Percentiles rank a stretch among this genome's conserved stretches.
Evolutionary conservation across 2,113 vertebrate species (phyloP).

Genomic region (Empidonax alnorum): DNA sequence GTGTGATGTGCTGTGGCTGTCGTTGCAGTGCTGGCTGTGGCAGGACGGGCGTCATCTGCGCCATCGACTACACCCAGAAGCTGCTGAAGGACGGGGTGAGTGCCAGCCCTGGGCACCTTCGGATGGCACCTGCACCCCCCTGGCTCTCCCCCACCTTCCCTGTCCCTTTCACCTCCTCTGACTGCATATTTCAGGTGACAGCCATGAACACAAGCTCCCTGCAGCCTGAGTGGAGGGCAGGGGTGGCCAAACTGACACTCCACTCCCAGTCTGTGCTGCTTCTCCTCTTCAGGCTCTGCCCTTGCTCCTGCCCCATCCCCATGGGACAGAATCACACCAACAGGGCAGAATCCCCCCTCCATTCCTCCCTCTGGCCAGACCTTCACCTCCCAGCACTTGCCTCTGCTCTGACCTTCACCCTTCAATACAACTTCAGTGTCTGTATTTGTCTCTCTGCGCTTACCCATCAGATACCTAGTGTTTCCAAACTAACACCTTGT

Average conservation of each 20-base stretch:
- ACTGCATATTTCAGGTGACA: neutral
- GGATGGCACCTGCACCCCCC: neutral
- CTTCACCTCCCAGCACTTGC: neutral
- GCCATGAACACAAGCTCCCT: neutral
- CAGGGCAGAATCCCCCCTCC: neutral
- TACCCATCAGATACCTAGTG: neutral
- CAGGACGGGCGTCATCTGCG: slow-evolving; percentile 92
- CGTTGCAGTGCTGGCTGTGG: slow-evolving; percentile 92
- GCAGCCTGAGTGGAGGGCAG: accelerated
- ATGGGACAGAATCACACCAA: neutral
- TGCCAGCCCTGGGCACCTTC: neutral
- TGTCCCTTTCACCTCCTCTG: neutral
- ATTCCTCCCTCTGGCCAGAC: neutral
- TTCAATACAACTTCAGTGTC: accelerated
- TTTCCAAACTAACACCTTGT: neutral
- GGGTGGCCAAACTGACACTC: accelerated
- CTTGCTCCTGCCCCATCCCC: neutral
- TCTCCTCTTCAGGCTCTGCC: neutral
- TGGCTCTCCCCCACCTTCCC: neutral
- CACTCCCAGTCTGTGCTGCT: neutral
- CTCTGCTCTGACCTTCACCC: neutral
- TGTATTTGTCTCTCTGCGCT: accelerated
- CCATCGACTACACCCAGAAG: slow-evolving; percentile 92
- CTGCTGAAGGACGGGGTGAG: slow-evolving; percentile 88
- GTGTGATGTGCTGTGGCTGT: neutral